These are phyloP conservation scores for Argyrosomus japonicus DNA, from an alignment of 2,113 vertebrate species.

Conservation along the genomic window DNA sequence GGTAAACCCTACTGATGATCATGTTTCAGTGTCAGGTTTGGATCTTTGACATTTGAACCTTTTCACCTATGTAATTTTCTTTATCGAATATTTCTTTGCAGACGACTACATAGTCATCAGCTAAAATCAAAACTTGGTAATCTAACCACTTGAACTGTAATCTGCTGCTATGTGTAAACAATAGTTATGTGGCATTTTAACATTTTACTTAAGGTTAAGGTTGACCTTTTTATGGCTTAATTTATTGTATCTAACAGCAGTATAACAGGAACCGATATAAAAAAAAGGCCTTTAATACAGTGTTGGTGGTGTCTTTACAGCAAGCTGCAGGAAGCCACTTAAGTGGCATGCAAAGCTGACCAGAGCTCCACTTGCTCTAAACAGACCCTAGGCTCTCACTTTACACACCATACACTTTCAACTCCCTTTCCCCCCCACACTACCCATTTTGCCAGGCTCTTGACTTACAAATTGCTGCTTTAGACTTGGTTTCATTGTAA, in stretches of 20 bases:
- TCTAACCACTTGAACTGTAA: neutral
- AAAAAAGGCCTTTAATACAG: neutral
- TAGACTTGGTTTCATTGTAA: slow-evolving; percentile 80
- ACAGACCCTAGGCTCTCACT: slow-evolving; percentile 65
- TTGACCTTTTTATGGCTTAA: neutral
- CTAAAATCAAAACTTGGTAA: neutral
- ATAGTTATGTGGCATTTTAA: neutral
- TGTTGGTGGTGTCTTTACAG: slow-evolving; percentile 36
- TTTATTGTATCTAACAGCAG: neutral
- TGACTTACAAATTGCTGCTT: slow-evolving; percentile 86
- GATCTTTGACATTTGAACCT: neutral
- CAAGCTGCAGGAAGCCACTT: slow-evolving; percentile 49
- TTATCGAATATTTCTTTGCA: neutral
- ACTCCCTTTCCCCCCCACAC: slow-evolving; percentile 49
- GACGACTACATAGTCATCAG: neutral
- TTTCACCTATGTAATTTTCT: neutral
- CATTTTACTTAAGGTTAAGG: neutral
- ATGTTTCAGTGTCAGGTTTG: neutral
- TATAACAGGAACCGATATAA: neutral
- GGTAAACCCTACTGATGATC: neutral
- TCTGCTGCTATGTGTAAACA: neutral
- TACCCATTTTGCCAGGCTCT: slow-evolving; percentile 77
- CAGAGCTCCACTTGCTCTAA: slow-evolving; percentile 66
- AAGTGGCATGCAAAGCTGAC: slow-evolving; percentile 59
- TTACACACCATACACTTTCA: slow-evolving; percentile 61